Evolutionary conservation across 2,113 vertebrate genomes (phyloP), one percentile per base, ranked within the genome.

Genomic region (Phasianus colchicus): DNA sequence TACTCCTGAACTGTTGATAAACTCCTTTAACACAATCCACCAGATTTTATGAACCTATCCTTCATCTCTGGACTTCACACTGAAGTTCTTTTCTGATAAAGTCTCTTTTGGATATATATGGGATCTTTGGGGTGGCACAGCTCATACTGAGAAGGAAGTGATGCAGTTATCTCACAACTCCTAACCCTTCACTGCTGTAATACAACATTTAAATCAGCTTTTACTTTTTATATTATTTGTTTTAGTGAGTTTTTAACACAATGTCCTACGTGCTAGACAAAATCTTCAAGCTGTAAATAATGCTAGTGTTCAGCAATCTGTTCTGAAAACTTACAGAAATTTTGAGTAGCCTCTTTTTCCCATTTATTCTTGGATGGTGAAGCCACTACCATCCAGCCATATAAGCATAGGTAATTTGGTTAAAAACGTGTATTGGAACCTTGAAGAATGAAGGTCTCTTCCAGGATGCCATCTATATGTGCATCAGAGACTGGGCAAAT

Each of bases 391-490:
- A 10, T 60, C 25, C 72, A 75, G 9, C 11, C 42, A 13, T 27
- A n/a, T 10, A 12, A 73, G 55, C 38, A 48, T 11, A 47, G 30
- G 13, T 34, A 14, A 13, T 58, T 5, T 22, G 2, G 38, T 48
- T 34, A 21, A 30, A 65, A 48, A 40, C 13, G 30, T 6, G 1
- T 32, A 4, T 12, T 6, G 58, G 22, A 14, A 32, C 6, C 13
- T 45, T 52, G 32, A 29, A 29, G 9, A 54, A 22, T 12, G 9
- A 18, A 63, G n/a, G 9, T 36, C 12, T 55, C 75, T 5, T 57
- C 17, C 17, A 27, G 22, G 27, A 34, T 38, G n/a, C 7, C 7
- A 47, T 71, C 34, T 3, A 2, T 8, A 14, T 1, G 0, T 9
- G 29, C 4, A 15, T 3, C 10, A 76, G 29, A 63, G 45, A 36